Evolutionary conservation across 2,888 invertebrate genomes (phyloP).

Genomic region (Epinotia ramella): DNA sequence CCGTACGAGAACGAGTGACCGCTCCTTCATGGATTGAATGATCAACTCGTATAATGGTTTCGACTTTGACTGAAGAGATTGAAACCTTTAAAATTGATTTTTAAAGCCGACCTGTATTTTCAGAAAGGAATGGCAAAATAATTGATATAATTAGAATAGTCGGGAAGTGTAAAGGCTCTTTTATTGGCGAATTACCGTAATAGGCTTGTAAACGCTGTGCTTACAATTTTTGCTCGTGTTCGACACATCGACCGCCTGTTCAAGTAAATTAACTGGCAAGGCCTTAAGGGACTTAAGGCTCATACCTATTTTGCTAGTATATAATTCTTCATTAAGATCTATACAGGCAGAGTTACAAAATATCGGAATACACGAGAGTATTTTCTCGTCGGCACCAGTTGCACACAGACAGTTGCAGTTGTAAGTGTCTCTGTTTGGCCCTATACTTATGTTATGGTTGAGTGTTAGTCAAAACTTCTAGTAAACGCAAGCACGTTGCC

Average conservation of each 20-base stretch:
- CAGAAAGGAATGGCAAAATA: neutral
- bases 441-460: no score
- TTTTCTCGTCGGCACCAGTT: neutral
- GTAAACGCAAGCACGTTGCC: no score
- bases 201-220: constrained; percentile 65
- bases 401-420: no score
- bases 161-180: constrained; percentile 39
- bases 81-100: neutral
- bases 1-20: no score
- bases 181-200: constrained; percentile 66
- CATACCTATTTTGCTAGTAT: neutral
- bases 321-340: neutral
- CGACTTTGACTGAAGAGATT: no score
- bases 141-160: neutral
- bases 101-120: neutral
- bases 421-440: no score
- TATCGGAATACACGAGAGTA: neutral
- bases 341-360: neutral
- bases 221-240: constrained; percentile 63
- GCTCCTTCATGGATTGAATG: no score
- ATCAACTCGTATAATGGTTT: no score
- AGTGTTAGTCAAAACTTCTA: no score
- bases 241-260: constrained; percentile 27
- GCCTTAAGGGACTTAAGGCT: neutral
- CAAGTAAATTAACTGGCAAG: constrained; percentile 29